Percentiles rank a stretch among this genome's conserved stretches.
Conservation (phyloP, 2,797 vertebrate species). For the Philypnodon macrostomus region DNA sequence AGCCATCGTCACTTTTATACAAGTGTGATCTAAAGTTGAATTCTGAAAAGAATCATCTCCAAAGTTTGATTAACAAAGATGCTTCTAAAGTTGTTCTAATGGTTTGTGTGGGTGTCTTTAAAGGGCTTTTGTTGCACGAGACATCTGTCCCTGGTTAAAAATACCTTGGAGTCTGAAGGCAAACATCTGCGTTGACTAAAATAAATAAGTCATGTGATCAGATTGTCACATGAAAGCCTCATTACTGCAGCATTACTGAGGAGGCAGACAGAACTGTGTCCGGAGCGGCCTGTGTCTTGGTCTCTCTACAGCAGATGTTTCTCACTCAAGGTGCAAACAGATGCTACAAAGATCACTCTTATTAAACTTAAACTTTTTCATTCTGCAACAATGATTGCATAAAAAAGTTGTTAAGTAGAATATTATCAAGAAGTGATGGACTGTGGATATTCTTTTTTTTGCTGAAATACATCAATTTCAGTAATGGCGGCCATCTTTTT, state of each 20-base stretch:
- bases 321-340: constrained; percentile 49
- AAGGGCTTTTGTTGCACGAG: constrained; percentile 44
- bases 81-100: constrained; percentile 6
- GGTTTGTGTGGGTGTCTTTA: constrained; percentile 27
- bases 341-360: no score
- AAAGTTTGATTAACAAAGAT: no score
- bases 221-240: constrained; percentile 62
- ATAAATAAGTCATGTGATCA: constrained; percentile 55
- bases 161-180: constrained; percentile 50
- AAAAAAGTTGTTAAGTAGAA: no score
- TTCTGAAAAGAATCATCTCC: no score
- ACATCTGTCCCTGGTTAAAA: constrained; percentile 65
- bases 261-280: constrained; percentile 56
- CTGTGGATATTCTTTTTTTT: no score
- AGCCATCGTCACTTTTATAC: no score
- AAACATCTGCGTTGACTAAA: constrained; percentile 64
- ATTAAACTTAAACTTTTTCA: no score
- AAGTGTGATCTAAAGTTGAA: no score
- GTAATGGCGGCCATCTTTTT: no score
- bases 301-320: constrained; percentile 45
- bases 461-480: no score
- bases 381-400: no score
- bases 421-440: no score
- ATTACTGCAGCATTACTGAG: constrained; percentile 63
- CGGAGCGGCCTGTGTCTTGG: constrained; percentile 47